Base-by-base conservation (phyloP, 2,888 invertebrate species). In the Heteropelma amictum region DNA sequence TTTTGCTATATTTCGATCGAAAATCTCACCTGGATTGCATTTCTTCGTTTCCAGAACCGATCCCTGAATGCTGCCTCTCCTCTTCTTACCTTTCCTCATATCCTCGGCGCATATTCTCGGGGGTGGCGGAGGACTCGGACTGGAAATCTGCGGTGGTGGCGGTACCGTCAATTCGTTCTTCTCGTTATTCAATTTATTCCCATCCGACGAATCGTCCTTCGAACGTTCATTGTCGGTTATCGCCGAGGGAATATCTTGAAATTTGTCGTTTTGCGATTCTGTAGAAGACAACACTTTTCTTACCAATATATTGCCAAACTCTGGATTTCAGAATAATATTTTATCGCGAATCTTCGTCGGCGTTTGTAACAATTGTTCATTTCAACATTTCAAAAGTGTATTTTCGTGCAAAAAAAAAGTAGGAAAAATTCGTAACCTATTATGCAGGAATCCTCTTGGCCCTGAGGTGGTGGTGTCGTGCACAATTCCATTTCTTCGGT, bases 401-500 rank as follows among this genome's bases (percentile, higher is more conserved):
- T n/a, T n/a, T n/a, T n/a, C n/a, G n/a, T n/a, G n/a, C n/a, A n/a
- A n/a, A n/a, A n/a, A n/a, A n/a, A n/a, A n/a, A n/a, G n/a, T n/a
- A n/a, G 1, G n/a, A 35, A 33, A 3, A 7, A 3, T 5, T 1
- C 1, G 4, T 49, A 61, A 86, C 86, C 86, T 53, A 85, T 83
- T 26, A 82, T 79, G 51, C 80, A 74, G 10, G 84, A 67, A n/a
- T 84, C 85, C 68, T 86, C 87, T 17, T 86, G 85, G 5, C 87
- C 87, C 23, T 86, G 86, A 38, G 91, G 91, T 8, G 92, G 92
- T 8, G 92, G 92, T 1, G 92, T 92, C 4, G 91, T 92, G 72
- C 91, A 92, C 74, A 92, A 90, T 82, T 92, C 92, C 92, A 92
- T 92, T 23, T 91, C 92, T 80, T 92, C 92, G 49, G 91, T 90